These are phyloP conservation scores for Branchellion lobata DNA, from an alignment of 2,888 invertebrate species.

Conservation along the genomic window DNA sequence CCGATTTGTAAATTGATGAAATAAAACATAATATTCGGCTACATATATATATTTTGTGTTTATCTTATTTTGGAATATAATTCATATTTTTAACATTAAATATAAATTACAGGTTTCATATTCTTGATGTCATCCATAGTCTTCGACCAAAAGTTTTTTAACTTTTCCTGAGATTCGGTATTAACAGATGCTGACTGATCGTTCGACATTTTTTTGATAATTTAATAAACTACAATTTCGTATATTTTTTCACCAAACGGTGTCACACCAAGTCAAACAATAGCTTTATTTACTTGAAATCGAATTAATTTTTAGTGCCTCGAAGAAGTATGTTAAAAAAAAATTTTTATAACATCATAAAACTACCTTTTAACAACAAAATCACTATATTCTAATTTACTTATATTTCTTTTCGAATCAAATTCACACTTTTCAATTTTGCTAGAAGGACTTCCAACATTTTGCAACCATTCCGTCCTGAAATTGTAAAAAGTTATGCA, in stretches of 20 bases:
- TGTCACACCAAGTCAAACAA: not conserved
- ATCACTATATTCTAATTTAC: conserved; percentile 32
- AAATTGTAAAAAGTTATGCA: not conserved
- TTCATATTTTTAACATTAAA: conserved; percentile 7
- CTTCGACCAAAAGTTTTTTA: conserved; percentile 50
- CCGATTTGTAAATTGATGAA: not conserved
- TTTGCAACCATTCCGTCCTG: conserved; percentile 44
- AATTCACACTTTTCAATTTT: conserved; percentile 44
- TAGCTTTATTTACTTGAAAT: not conserved
- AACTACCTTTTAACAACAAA: conserved; percentile 21
- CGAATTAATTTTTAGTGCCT: not conserved
- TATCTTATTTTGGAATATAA: not conserved
- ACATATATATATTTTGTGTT: not conserved
- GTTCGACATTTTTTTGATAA: conserved; percentile 1
- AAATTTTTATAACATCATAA: too few relatives aligned
- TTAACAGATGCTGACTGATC: not conserved
- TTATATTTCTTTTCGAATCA: conserved; percentile 28
- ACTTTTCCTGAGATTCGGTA: conserved; percentile 47
- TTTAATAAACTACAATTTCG: too few relatives aligned
- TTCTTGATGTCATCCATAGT: conserved; percentile 50
- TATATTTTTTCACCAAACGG: not conserved
- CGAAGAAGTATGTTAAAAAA: not conserved
- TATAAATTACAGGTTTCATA: conserved; percentile 46
- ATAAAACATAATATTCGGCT: not conserved
- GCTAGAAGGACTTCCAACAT: conserved; percentile 41